Base-by-base conservation (phyloP, 2,797 vertebrate genomes). In the Lagodon rhomboides region DNA sequence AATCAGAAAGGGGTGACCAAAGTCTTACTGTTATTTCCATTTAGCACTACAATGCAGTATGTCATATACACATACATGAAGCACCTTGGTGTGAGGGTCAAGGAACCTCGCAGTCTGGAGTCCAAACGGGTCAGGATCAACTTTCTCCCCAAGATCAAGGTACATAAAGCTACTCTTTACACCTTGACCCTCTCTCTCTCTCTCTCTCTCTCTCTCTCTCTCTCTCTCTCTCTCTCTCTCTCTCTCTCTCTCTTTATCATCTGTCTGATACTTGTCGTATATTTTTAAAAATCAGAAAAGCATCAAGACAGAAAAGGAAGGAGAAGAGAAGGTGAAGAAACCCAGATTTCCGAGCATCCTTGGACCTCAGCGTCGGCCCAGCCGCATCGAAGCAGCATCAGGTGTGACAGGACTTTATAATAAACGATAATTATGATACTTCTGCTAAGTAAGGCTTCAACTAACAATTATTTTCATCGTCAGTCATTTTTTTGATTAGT, bases 21-120 rank as follows among this genome's bases (percentile, higher is more conserved):
- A 74, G 15, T 73, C 25, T 78, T 17, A 4, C 12, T 59, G 71
- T 58, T 70, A 34, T 85, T 87, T 86, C 68, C 11, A 3, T 80
- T 74, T 51, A 98, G 98, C 93, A 96, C 96, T 83, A 95, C 97
- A 2, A 97, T 97, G 94, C 96, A 98, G 69, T 97, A 96, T 85
- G 97, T 98, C 73, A 97, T 99, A 68, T 95, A 97, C 53, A 96
- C 96, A 77, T 99, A 98, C 89, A 99, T 99, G 98, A 98, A 98
- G 75, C 96, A 97, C 91, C 94, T 99, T 89, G 98, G 97, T 16
- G 98, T 98, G 72, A 97, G 96, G 91, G 97, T 98, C 41, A 98
- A 98, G 81, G 97, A 98, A 85, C 96, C 97, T 74, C 96, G 97
- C 87, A 96, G 93, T 92, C 92, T 99, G 83, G 97, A 98, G 89